These are phyloP conservation scores for Sarcophaga rosellei DNA, from an alignment of 2,888 invertebrate genomes.

Conservation along the genomic window DNA sequence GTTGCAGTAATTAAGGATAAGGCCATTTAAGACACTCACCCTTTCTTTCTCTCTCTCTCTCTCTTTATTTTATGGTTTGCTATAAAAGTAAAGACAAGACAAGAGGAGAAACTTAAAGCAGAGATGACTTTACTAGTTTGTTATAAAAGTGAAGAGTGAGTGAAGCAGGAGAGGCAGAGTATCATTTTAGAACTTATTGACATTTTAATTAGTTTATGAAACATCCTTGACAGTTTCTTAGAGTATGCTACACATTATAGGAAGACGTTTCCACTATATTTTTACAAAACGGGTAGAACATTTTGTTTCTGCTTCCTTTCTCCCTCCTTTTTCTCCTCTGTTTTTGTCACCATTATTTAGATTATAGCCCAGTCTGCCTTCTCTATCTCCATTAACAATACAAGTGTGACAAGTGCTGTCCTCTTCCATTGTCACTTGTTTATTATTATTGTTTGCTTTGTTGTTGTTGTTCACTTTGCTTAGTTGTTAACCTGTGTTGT, in stretches of 20 bases:
- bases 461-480: constrained; percentile 1
- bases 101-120: too few relatives aligned
- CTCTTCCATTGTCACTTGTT: background rate
- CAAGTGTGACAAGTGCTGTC: constrained; percentile 16
- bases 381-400: constrained; percentile 39
- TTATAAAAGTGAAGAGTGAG: background rate
- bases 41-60: too few relatives aligned
- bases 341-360: background rate
- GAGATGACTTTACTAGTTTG: background rate
- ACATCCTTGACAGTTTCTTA: background rate
- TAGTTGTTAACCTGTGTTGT: constrained; percentile 5
- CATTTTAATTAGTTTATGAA: constrained; percentile 9
- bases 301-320: background rate
- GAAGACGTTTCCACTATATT: background rate
- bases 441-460: background rate
- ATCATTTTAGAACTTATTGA: background rate
- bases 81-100: background rate
- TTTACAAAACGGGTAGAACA: background rate
- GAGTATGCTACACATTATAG: background rate
- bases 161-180: background rate
- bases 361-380: background rate
- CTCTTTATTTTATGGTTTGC: background rate
- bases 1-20: background rate
- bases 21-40: background rate
- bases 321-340: background rate